Evolutionary conservation across 2,888 invertebrate genomes (phyloP), one percentile per base, ranked within the genome.

Genomic region (Cordilura impudica): DNA sequence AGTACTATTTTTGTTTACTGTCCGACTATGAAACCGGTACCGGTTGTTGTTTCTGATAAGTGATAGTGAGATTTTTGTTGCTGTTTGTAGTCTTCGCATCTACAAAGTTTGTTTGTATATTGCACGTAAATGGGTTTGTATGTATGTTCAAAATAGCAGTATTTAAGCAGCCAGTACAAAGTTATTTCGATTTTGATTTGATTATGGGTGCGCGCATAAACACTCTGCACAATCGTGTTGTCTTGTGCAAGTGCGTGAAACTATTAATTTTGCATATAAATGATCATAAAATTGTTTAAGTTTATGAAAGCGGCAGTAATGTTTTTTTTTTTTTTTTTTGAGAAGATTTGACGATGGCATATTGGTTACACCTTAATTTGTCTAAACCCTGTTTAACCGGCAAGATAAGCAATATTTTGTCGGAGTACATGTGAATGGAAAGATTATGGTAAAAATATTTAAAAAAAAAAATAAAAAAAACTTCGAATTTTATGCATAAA

Each of bases 261-360:
- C 67, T 66, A 75, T 47, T 72, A 75, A 75, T 79, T 79, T 72
- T 79, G 75, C 75, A 75, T 74, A 75, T 61, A 79, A 72, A 72
- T 75, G 71, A 79, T 72, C 51, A 63, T 63, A 31, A 60, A 47
- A 26, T 23, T 14, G 14, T 14, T 21, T 21, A 56, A 19, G 23
- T 60, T 72, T 67, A 69, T 65, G 58, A 69, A 60, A 54, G 45
- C 54, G 18, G 35, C 31, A 66, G 63, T 65, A 43, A 54, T 53
- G 12, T 12, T 19, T 12, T 39, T 53, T 77, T 53, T 4, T 14
- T 47, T 54, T 77, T 66, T 47, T n/a, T 19, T 8, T 35, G 45
- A 35, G 53, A 61, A 51, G 31, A 49, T 39, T 31, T 47, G 70
- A 16, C 16, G 26, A 29, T 69, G 45, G 14, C 26, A 43, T 49